phyloP scores from a whole-genome alignment of 2,888 invertebrate species.

The Elgonia sp. region DNA sequence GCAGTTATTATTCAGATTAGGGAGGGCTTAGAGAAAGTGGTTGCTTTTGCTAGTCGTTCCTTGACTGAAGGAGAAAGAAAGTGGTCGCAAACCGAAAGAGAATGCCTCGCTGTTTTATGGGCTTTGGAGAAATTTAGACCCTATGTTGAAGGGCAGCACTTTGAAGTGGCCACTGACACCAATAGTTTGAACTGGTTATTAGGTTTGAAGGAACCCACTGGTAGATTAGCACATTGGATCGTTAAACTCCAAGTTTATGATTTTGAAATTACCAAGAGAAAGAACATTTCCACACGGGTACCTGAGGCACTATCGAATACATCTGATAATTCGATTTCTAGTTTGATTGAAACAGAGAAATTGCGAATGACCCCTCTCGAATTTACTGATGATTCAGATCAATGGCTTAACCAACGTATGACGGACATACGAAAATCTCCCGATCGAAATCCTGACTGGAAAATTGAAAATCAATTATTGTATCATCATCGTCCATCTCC shows the following conservation, averaged over 20 bases:
- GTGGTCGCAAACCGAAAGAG: too few relatives aligned
- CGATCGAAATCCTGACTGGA: constrained; percentile 36
- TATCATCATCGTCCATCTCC: not conserved
- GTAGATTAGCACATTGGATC: constrained; percentile 46
- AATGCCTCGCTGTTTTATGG: not conserved
- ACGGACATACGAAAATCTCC: constrained; percentile 18
- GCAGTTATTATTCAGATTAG: constrained; percentile 54
- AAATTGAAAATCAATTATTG: not conserved
- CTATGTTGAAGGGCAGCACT: constrained; percentile 62
- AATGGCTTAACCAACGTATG: constrained; percentile 29
- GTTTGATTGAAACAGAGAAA: not conserved
- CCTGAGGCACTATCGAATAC: constrained; percentile 7
- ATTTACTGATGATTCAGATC: not conserved
- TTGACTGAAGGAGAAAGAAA: not conserved
- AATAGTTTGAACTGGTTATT: not conserved
- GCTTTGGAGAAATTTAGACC: constrained; percentile 49
- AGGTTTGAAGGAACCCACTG: constrained; percentile 8
- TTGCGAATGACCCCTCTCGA: not conserved
- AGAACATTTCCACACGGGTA: constrained; percentile 9
- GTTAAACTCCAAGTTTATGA: constrained; percentile 18
- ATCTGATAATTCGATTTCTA: not conserved
- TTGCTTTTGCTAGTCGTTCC: constrained; percentile 57
- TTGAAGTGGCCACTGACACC: not conserved
- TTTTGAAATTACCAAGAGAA: not conserved
- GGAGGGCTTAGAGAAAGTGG: constrained; percentile 35